Evolutionary conservation across 2,797 vertebrate species (phyloP).

Genomic region (Sebastes goodei): DNA sequence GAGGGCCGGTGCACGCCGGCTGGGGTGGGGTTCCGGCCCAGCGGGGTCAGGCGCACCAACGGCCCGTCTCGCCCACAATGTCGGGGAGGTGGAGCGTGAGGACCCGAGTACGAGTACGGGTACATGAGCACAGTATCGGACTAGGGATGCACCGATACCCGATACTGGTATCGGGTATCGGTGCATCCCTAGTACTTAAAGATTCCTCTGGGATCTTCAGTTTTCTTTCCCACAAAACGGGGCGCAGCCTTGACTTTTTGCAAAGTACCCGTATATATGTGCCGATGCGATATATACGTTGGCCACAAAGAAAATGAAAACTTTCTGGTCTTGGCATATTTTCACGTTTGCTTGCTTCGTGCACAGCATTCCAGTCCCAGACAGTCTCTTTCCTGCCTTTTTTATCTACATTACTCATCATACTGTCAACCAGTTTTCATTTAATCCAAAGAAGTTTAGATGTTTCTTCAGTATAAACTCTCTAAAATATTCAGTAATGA

Average conservation of each 20-base stretch:
- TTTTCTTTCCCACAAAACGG: too few relatives aligned
- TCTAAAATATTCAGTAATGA: constrained; percentile 37
- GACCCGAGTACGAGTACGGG: too few relatives aligned
- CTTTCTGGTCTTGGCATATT: neutral
- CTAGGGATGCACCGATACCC: too few relatives aligned
- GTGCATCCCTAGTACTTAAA: too few relatives aligned
- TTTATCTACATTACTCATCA: constrained; percentile 4
- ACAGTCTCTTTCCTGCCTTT: neutral
- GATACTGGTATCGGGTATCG: too few relatives aligned
- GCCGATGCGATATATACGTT: rapidly evolving
- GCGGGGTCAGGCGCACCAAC: too few relatives aligned
- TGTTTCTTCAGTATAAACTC: neutral
- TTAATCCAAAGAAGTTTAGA: neutral
- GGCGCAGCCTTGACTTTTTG: too few relatives aligned
- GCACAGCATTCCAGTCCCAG: neutral
- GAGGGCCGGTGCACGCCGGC: rapidly evolving
- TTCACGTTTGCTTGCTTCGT: neutral
- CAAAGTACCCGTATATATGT: too few relatives aligned
- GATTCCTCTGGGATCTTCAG: too few relatives aligned
- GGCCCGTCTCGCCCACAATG: rapidly evolving
- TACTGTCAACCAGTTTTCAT: constrained; percentile 1
- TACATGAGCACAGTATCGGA: too few relatives aligned
- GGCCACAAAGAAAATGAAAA: neutral
- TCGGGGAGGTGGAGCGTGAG: too few relatives aligned
- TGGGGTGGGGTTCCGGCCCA: rapidly evolving